Evolutionary conservation across 1,140 invertebrate genomes (phyloP).

Genomic region (Schlechtendalia chinensis): DNA sequence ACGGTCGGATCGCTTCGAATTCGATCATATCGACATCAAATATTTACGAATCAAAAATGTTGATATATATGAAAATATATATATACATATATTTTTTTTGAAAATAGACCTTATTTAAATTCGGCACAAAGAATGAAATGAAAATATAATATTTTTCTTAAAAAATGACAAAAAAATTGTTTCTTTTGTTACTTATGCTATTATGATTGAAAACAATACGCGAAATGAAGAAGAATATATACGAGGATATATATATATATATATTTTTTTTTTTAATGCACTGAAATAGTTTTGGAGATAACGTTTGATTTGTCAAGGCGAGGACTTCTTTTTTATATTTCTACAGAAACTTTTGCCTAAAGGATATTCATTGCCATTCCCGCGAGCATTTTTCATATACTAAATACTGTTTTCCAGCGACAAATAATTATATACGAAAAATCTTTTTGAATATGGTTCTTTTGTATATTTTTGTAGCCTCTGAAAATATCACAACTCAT

Average conservation of each 20-base stretch:
- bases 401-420: not conserved
- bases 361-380: not conserved
- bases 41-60: constrained; percentile 10
- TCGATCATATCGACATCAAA: not conserved
- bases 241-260: too few species aligned
- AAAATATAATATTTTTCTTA: not conserved
- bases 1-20: not conserved
- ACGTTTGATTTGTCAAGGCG: not conserved
- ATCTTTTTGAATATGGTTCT: too few species aligned
- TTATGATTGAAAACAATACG: constrained; percentile 5
- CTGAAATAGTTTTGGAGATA: constrained; percentile 3
- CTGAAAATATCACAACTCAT: too few species aligned
- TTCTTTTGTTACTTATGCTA: not conserved
- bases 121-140: not conserved
- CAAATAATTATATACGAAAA: too few species aligned
- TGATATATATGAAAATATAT: not conserved
- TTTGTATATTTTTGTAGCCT: too few species aligned
- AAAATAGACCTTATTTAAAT: not conserved
- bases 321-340: not conserved
- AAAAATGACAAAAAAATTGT: not conserved
- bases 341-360: not conserved
- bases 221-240: not conserved
- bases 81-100: not conserved
- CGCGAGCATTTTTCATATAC: not conserved
- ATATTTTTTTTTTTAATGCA: not conserved